These are phyloP conservation scores for Thunnus albacares DNA, from an alignment of 2,797 vertebrate genomes.

Conservation along the genomic window DNA sequence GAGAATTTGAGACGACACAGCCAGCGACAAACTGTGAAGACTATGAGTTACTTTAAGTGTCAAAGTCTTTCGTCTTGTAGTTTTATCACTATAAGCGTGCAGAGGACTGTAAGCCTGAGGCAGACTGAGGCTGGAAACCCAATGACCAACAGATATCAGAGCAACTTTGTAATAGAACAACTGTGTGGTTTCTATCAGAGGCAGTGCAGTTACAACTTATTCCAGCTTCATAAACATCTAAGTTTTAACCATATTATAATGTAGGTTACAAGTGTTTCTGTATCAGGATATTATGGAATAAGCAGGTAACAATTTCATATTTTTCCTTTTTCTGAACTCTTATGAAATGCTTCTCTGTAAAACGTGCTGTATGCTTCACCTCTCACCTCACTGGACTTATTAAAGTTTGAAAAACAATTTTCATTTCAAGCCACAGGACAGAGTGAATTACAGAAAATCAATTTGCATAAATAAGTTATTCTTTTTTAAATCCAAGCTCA, in stretches of 20 bases:
- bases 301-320: neutral
- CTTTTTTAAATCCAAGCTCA: slow-evolving; percentile 12
- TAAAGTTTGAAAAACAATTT: neutral
- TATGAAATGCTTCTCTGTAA: neutral
- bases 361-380: neutral
- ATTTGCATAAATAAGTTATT: neutral
- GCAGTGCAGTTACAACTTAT: neutral
- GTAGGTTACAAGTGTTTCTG: neutral
- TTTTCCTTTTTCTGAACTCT: neutral
- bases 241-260: neutral
- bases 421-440: neutral
- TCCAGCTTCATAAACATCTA: neutral
- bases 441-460: neutral
- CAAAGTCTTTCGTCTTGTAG: neutral
- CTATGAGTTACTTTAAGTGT: slow-evolving; percentile 30
- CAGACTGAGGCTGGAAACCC: neutral
- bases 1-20: slow-evolving; percentile 50
- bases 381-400: slow-evolving; percentile 4
- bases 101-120: slow-evolving; percentile 25
- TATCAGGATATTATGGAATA: neutral
- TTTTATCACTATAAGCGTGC: slow-evolving; percentile 25
- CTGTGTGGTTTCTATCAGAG: neutral
- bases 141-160: neutral
- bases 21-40: slow-evolving; percentile 25
- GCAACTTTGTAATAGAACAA: neutral